phyloP scores from a whole-genome alignment of 2,797 vertebrate species.

The Arnoldichthys spilopterus region DNA sequence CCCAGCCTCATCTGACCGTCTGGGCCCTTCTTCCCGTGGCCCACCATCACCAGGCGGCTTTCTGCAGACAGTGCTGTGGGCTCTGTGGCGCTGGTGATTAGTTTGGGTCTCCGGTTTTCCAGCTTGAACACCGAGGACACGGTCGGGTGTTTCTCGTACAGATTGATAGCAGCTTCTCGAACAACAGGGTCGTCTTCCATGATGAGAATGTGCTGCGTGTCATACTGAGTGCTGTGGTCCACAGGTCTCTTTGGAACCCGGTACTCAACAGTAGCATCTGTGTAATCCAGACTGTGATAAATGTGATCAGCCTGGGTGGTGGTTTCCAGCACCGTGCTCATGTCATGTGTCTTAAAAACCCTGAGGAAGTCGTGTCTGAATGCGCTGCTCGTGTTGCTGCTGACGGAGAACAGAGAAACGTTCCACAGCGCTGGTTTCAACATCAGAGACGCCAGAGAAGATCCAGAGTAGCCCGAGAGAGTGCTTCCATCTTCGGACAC shows the following conservation, averaged over 20 bases:
- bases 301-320: slow-evolving; percentile 20
- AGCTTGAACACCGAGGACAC: slow-evolving; percentile 59
- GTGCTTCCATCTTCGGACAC: slow-evolving; percentile 47
- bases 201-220: slow-evolving; percentile 62
- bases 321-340: slow-evolving; percentile 55
- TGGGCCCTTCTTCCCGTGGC: slow-evolving; percentile 34
- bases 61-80: slow-evolving; percentile 50
- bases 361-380: slow-evolving; percentile 54
- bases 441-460: slow-evolving; percentile 54
- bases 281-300: slow-evolving; percentile 49
- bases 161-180: slow-evolving; percentile 39
- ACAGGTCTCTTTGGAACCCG: slow-evolving; percentile 11
- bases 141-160: slow-evolving; percentile 55
- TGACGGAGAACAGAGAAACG: slow-evolving; percentile 46
- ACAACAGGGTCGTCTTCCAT: slow-evolving; percentile 55
- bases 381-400: slow-evolving; percentile 48
- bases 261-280: slow-evolving; percentile 10
- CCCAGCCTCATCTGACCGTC: slow-evolving; percentile 50
- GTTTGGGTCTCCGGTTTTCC: slow-evolving; percentile 42
- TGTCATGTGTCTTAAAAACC: slow-evolving; percentile 25
- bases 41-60: slow-evolving; percentile 64
- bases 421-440: slow-evolving; percentile 31
- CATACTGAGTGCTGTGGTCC: slow-evolving; percentile 61
- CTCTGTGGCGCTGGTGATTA: slow-evolving; percentile 49
- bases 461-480: slow-evolving; percentile 57